Evolutionary conservation across 1,140 invertebrate genomes (phyloP).

Genomic region (Drosophila arawakana): DNA sequence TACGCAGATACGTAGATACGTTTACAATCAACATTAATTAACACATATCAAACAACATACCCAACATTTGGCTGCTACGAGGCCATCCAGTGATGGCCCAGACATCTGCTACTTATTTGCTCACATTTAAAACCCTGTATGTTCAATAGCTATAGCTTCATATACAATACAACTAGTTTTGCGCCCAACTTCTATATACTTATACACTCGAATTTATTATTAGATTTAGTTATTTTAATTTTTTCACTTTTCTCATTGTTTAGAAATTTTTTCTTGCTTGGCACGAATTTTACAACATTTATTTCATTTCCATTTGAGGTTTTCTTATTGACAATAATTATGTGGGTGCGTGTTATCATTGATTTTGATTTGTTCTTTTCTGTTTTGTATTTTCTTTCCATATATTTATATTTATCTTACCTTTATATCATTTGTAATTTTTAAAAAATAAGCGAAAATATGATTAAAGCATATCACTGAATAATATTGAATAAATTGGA

Average conservation of each 20-base stretch:
- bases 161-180: constrained; percentile 67
- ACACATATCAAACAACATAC: constrained; percentile 56
- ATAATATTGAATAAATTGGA: constrained; percentile 43
- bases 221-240: constrained; percentile 16
- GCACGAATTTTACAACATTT: constrained; percentile 80
- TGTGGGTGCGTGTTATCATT: constrained; percentile 46
- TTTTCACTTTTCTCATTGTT: constrained; percentile 47
- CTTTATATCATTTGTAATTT: constrained; percentile 49
- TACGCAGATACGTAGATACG: constrained; percentile 25
- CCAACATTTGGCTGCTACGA: constrained; percentile 38
- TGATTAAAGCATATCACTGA: constrained; percentile 50
- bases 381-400: constrained; percentile 32
- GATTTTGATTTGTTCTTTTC: constrained; percentile 57
- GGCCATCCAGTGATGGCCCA: constrained; percentile 27
- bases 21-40: constrained; percentile 49
- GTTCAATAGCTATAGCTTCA: constrained; percentile 75
- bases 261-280: constrained; percentile 61
- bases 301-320: constrained; percentile 53
- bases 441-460: constrained; percentile 56
- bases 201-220: constrained; percentile 31
- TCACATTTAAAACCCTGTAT: constrained; percentile 83
- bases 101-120: constrained; percentile 64
- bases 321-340: constrained; percentile 35
- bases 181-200: constrained; percentile 21
- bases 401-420: constrained; percentile 56